Percentiles rank a stretch among this genome's conserved stretches.
These are phyloP conservation scores for Andrena haemorrhoa DNA, from an alignment of 2,888 invertebrate species.

Conservation along the genomic window DNA sequence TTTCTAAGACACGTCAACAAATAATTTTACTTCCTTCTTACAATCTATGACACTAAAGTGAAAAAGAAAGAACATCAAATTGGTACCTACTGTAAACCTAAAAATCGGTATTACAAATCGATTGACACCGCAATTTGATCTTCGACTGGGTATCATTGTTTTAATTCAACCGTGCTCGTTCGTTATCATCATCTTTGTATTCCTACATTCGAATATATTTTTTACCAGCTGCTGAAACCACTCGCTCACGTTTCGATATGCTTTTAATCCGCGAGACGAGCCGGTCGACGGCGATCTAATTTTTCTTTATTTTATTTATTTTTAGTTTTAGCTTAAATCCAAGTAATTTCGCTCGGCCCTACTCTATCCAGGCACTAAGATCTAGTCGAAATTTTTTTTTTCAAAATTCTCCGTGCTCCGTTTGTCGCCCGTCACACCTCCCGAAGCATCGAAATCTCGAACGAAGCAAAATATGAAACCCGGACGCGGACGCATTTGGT, in stretches of 20 bases:
- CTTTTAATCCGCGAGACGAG: neutral
- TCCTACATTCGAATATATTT: neutral
- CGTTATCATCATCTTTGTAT: neutral
- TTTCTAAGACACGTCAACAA: neutral
- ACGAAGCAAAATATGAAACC: no score
- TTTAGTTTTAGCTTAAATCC: conserved; percentile 20
- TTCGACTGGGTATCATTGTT: neutral
- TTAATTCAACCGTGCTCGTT: no score
- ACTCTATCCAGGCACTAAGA: conserved; percentile 84
- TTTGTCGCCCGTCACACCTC: neutral
- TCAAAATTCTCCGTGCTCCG: conserved; percentile 29
- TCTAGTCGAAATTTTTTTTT: conserved; percentile 71
- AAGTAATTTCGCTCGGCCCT: conserved; percentile 75
- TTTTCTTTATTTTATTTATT: conserved; percentile 8
- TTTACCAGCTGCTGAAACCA: neutral
- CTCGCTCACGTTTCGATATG: neutral
- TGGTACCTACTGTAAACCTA: neutral
- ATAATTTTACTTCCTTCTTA: neutral
- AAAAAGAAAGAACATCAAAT: neutral
- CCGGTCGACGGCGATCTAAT: conserved; percentile 16
- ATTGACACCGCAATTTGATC: no score
- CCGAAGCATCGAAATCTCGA: neutral
- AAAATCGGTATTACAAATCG: no score
- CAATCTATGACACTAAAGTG: neutral
- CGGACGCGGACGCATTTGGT: no score